Percentiles rank a stretch among this genome's conserved stretches.
These are phyloP conservation scores for Cephus cinctus DNA, from an alignment of 1,140 invertebrate genomes.

Conservation along the genomic window DNA sequence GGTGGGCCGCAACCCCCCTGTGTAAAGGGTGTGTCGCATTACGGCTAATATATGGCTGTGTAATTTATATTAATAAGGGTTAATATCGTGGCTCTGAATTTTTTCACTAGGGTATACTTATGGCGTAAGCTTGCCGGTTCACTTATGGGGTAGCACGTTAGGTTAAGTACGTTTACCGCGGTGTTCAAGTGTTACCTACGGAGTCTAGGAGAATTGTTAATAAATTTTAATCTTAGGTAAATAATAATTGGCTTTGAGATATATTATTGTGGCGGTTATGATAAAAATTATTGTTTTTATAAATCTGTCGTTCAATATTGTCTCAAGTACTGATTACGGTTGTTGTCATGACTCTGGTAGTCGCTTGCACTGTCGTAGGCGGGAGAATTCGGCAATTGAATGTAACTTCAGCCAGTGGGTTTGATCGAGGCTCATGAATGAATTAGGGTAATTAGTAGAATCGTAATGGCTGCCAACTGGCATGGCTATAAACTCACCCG, in stretches of 20 bases:
- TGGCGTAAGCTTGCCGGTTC: slow-evolving; percentile 6
- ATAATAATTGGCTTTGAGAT: too few species aligned
- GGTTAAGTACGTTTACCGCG: too few species aligned
- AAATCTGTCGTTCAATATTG: slow-evolving; percentile 4
- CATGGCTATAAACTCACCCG: slow-evolving; percentile 15
- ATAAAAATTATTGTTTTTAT: slow-evolving; percentile 9
- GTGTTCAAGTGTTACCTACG: too few species aligned
- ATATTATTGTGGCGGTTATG: too few species aligned
- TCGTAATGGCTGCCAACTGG: slow-evolving; percentile 15
- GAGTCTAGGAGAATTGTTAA: too few species aligned
- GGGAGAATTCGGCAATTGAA: slow-evolving; percentile 12
- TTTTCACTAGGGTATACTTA: not conserved
- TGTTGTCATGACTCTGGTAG: not conserved
- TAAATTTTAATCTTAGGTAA: too few species aligned
- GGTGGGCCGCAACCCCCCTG: slow-evolving; percentile 9
- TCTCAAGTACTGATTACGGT: not conserved
- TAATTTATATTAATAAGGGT: slow-evolving; percentile 1
- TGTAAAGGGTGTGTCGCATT: not conserved
- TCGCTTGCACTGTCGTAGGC: not conserved
- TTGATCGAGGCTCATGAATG: slow-evolving; percentile 17
- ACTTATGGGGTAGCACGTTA: not conserved
- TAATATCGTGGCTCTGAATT: not conserved
- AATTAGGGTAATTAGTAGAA: slow-evolving; percentile 16
- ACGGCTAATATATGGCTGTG: not conserved
- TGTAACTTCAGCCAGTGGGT: slow-evolving; percentile 15